These are phyloP conservation scores for Nephrotoma appendiculata DNA, from an alignment of 2,888 invertebrate genomes.

Conservation along the genomic window DNA sequence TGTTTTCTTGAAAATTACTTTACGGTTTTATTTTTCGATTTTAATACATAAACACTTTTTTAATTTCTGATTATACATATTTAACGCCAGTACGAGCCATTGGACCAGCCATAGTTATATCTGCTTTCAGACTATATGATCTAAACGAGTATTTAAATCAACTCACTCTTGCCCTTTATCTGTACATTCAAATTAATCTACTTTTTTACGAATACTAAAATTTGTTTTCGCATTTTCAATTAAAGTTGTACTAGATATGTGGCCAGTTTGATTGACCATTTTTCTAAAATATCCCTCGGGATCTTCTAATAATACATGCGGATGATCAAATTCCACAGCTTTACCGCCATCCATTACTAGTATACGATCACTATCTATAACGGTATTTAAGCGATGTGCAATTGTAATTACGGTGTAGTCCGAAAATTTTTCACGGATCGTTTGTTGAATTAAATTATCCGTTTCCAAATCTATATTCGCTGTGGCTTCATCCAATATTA, in stretches of 20 bases:
- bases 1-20: too few species aligned
- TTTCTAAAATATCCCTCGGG: slow-evolving; percentile 44
- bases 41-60: too few species aligned
- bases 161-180: too few species aligned
- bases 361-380: neutral
- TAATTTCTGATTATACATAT: too few species aligned
- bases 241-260: slow-evolving; percentile 39
- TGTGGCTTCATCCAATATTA: slow-evolving; percentile 83
- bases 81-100: too few species aligned
- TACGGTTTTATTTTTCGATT: too few species aligned
- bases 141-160: too few species aligned
- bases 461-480: slow-evolving; percentile 63
- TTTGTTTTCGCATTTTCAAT: slow-evolving; percentile 41
- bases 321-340: slow-evolving; percentile 29
- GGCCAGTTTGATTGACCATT: slow-evolving; percentile 55
- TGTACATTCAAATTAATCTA: neutral
- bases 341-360: neutral
- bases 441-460: neutral
- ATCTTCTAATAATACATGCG: slow-evolving; percentile 45
- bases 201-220: slow-evolving; percentile 12
- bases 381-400: neutral
- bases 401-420: neutral
- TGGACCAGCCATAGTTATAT: too few species aligned
- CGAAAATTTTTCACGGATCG: neutral
- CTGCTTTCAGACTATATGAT: too few species aligned